These are phyloP conservation scores for Enteromius afrohamiltoni DNA, from an alignment of 2,797 vertebrate genomes.

Conservation along the genomic window DNA sequence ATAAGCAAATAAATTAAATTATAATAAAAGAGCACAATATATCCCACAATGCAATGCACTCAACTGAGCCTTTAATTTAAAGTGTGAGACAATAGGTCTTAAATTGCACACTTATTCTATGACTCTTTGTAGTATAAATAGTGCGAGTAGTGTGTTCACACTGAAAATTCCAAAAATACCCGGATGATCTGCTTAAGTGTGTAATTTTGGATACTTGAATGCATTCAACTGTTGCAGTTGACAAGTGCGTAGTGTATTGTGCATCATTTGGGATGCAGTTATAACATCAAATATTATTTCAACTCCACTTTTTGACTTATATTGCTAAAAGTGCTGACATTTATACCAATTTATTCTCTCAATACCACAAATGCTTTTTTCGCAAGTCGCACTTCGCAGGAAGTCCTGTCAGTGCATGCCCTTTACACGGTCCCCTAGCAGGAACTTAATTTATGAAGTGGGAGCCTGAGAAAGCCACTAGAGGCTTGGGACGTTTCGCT, in stretches of 20 bases:
- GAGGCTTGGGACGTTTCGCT: slow-evolving; percentile 62
- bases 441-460: slow-evolving; percentile 70
- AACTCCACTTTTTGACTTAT: not conserved
- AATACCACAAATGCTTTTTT: slow-evolving; percentile 29
- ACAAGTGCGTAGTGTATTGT: not conserved
- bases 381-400: slow-evolving; percentile 11
- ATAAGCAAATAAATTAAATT: too few relatives aligned
- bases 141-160: too few relatives aligned
- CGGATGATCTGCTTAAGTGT: too few relatives aligned
- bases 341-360: not conserved
- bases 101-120: too few relatives aligned
- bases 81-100: too few relatives aligned
- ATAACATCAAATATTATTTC: not conserved
- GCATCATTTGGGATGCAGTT: not conserved
- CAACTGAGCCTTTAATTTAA: not conserved
- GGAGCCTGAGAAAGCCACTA: slow-evolving; percentile 66
- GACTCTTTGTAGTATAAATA: too few relatives aligned
- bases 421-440: slow-evolving; percentile 50
- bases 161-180: too few relatives aligned
- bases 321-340: not conserved
- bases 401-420: slow-evolving; percentile 26
- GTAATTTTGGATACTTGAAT: not conserved
- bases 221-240: too few relatives aligned
- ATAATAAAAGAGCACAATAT: too few relatives aligned
- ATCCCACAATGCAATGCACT: not conserved